phyloP scores from a whole-genome alignment of 2,888 invertebrate species.

The Macrosiphum euphorbiae region DNA sequence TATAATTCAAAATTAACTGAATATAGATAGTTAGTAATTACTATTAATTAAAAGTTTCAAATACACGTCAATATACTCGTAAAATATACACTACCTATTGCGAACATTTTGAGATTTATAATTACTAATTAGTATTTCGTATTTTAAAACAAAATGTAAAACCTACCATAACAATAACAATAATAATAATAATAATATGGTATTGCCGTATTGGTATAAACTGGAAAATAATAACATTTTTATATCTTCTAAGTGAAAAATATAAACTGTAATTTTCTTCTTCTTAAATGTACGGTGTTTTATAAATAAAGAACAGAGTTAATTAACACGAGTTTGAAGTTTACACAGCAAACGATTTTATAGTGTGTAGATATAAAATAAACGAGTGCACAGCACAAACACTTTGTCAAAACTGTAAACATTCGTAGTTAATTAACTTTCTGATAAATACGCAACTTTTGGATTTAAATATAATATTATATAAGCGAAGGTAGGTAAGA shows the following conservation, averaged over 20 bases:
- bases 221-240: slow-evolving; percentile 4
- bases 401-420: slow-evolving; percentile 11
- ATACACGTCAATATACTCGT: background rate
- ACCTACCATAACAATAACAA: background rate
- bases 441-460: background rate
- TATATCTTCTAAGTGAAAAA: background rate
- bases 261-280: background rate
- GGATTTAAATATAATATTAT: background rate
- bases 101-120: background rate
- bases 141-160: background rate
- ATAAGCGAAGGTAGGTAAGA: background rate
- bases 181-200: background rate
- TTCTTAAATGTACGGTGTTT: background rate
- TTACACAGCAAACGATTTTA: background rate
- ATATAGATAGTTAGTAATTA: background rate
- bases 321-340: slow-evolving; percentile 17
- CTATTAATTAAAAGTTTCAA: background rate
- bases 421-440: background rate
- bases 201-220: background rate
- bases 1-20: background rate
- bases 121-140: background rate
- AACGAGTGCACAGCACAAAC: background rate
- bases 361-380: background rate
- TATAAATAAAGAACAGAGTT: slow-evolving; percentile 20
- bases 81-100: background rate